A percentile compares a stretch with the other conserved stretches of the same genome.
Conservation (phyloP, 37 sponge, comb jelly and placozoan species). For the Amphimedon queenslandica region DNA sequence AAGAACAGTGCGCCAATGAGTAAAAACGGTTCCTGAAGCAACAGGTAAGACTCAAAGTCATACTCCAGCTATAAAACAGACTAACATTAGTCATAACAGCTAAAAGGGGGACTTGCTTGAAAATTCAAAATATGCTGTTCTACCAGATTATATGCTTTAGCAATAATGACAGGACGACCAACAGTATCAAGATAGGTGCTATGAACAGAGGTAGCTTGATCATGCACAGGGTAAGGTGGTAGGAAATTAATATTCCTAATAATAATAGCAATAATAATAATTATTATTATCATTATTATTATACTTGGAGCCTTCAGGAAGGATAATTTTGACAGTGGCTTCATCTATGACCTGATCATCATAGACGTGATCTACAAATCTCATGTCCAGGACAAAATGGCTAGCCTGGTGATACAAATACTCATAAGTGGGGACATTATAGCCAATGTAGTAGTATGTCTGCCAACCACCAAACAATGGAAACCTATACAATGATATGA, state of each 20-base stretch:
- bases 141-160: slow-evolving; percentile 63
- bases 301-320: slow-evolving; percentile 91
- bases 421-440: slow-evolving; percentile 92
- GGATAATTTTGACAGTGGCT: slow-evolving; percentile 57
- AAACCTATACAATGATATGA: slow-evolving; percentile 45
- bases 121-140: slow-evolving; percentile 96
- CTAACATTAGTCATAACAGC: background rate
- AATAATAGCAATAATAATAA: background rate
- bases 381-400: slow-evolving; percentile 74
- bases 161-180: slow-evolving; percentile 85
- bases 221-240: slow-evolving; percentile 49
- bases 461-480: slow-evolving; percentile 99
- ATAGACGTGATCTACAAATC: slow-evolving; percentile 85
- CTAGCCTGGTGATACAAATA: slow-evolving; percentile 75
- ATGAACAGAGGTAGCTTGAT: slow-evolving; percentile 32
- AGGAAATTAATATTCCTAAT: slow-evolving; percentile 55
- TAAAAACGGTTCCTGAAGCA: slow-evolving; percentile 91
- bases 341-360: slow-evolving; percentile 82
- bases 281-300: background rate
- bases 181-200: slow-evolving; percentile 92
- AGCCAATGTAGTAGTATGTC: slow-evolving; percentile 90
- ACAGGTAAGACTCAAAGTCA: slow-evolving; percentile 65
- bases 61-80: slow-evolving; percentile 44
- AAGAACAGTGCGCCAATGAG: slow-evolving; percentile 77
- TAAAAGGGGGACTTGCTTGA: slow-evolving; percentile 33